A percentile compares a stretch with the other conserved stretches of the same genome.
These are phyloP conservation scores for Mugil cephalus DNA, from an alignment of 2,113 vertebrate genomes.

Conservation along the genomic window DNA sequence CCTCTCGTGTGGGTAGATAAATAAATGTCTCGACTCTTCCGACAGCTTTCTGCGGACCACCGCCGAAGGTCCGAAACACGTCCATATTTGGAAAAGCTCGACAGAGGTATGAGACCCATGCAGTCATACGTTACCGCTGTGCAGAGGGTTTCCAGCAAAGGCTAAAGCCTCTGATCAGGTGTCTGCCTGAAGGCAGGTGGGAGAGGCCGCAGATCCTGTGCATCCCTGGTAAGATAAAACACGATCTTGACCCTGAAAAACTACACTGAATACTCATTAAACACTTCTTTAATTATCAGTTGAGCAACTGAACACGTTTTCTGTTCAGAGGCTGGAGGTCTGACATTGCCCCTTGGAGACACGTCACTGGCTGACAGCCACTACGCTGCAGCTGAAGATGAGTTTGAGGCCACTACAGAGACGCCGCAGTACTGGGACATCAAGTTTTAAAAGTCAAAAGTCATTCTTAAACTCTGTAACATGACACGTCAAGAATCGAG, in stretches of 20 bases:
- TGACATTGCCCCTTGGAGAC: constrained; percentile 18
- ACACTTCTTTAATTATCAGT: background rate
- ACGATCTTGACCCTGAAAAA: background rate
- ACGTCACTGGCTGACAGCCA: constrained; percentile 22
- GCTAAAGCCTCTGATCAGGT: constrained; percentile 87
- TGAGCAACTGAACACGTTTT: background rate
- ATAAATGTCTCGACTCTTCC: background rate
- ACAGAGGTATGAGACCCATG: constrained; percentile 86
- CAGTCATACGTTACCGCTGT: constrained; percentile 89
- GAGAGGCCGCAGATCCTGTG: constrained; percentile 89
- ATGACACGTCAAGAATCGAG: constrained; percentile 33
- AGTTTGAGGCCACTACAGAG: constrained; percentile 58
- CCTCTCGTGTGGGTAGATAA: background rate
- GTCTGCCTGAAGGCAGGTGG: constrained; percentile 89
- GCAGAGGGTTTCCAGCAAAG: constrained; percentile 85
- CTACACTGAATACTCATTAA: background rate
- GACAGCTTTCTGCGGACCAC: constrained; percentile 87
- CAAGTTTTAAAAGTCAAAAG: constrained; percentile 71
- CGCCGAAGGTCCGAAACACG: constrained; percentile 86
- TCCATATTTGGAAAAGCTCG: constrained; percentile 86
- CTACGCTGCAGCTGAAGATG: constrained; percentile 47
- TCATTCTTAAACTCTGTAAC: constrained; percentile 39
- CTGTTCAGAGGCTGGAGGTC: constrained; percentile 48
- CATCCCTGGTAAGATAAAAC: constrained; percentile 83
- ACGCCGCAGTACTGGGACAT: constrained; percentile 75